Conservation (phyloP, 2,113 vertebrate genomes). For the Oryzias celebensis region DNA sequence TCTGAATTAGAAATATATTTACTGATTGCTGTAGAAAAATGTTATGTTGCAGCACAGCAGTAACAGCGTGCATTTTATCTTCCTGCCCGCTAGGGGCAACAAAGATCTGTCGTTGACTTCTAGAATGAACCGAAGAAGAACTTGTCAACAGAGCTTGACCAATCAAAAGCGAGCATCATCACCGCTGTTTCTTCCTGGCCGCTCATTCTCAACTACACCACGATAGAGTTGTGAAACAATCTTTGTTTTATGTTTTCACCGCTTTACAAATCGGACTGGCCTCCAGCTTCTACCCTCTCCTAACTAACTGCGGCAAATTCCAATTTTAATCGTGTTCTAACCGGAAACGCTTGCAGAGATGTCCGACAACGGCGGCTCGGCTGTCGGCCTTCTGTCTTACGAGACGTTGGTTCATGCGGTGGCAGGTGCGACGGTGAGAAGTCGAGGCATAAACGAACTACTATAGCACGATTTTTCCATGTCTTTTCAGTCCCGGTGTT, state of each 20-base stretch:
- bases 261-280: background rate
- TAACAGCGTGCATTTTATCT: no score
- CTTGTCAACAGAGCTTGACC: background rate
- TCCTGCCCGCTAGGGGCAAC: constrained; percentile 5
- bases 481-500: background rate
- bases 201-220: background rate
- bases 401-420: constrained; percentile 81
- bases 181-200: no score
- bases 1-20: no score
- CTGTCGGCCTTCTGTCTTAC: constrained; percentile 72
- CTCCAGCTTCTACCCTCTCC: background rate
- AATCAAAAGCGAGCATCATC: no score
- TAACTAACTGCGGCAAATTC: background rate
- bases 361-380: constrained; percentile 54
- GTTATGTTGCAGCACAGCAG: no score
- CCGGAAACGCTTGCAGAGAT: constrained; percentile 50
- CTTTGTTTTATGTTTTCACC: background rate
- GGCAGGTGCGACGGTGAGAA: constrained; percentile 78
- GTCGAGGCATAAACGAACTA: background rate
- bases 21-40: no score
- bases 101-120: no score
- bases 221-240: background rate
- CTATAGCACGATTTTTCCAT: background rate
- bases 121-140: background rate
- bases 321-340: constrained; percentile 1